Base-by-base conservation (phyloP, 1,140 invertebrate genomes). In the Mizuhopecten yessoensis region DNA sequence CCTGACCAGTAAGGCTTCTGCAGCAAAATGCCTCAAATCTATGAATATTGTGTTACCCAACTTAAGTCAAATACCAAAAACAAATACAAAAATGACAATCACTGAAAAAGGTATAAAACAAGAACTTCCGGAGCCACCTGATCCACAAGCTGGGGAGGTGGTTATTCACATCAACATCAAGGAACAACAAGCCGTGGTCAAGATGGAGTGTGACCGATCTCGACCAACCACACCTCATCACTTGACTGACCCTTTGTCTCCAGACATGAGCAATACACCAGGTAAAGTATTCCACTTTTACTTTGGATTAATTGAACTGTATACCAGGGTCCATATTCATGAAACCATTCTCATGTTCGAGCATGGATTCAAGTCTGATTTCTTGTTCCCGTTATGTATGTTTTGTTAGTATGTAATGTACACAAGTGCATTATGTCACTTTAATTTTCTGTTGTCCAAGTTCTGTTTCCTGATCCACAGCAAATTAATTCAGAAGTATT, bases 91-190 rank as follows among this genome's bases (percentile, higher is more conserved):
- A 75, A 75, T 75, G 57, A 75, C 57, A n/a, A 75, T 75, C 11
- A 75, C n/a, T 75, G 57, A 75, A n/a, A 75, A 75, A 11, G 57
- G 57, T n/a, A 75, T 75, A 0, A 75, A 75, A 75, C 57, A 75
- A 29, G 57, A 75, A 29, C 57, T n/a, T 13, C 57, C 57, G 17
- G 57, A 75, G 57, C 57, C 57, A 29, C 57, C 57, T 29, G 57
- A 75, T n/a, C 57, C 57, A 29, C 57, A 75, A 17, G 57, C 57
- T 0, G 57, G 57, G 57, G 57, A 75, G n/a, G 57, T 75, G 9
- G 57, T 75, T 75, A 75, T 75, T 29, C 57, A 75, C 57, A 75
- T 75, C 23, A 75, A 75, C 57, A 75, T 75, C n/a, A 75, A 75
- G 57, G 57, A 75, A 75, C 57, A 75, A 75, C 57, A 75, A n/a